Conservation (phyloP, 2,113 vertebrate species). For the Bostrychus sinensis region DNA sequence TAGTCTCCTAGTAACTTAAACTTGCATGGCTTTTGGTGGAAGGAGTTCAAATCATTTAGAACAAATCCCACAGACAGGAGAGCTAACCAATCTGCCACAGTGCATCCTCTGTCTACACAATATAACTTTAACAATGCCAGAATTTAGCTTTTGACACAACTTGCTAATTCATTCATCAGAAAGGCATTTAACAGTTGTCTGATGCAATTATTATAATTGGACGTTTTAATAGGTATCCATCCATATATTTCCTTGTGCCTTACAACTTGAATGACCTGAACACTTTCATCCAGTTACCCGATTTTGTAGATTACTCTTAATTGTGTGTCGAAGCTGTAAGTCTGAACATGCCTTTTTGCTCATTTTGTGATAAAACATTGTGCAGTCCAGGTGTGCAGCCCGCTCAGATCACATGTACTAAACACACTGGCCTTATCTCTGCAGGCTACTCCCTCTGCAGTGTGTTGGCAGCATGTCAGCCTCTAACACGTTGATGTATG, state of each 20-base stretch:
- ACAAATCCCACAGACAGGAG: too few relatives aligned
- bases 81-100: too few relatives aligned
- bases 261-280: background rate
- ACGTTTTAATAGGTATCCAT: background rate
- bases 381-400: background rate
- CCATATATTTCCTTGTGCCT: background rate
- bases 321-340: background rate
- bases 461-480: constrained; percentile 38
- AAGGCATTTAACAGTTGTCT: too few relatives aligned
- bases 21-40: too few relatives aligned
- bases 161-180: too few relatives aligned
- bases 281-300: background rate
- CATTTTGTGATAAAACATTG: background rate
- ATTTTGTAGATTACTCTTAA: background rate
- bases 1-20: too few relatives aligned
- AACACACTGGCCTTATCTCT: background rate
- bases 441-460: constrained; percentile 32
- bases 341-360: too few relatives aligned
- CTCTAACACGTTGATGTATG: constrained; percentile 30
- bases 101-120: too few relatives aligned
- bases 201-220: background rate
- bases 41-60: too few relatives aligned
- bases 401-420: background rate
- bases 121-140: too few relatives aligned
- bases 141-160: too few relatives aligned